Evolutionary conservation across 2,113 vertebrate species (phyloP), one percentile per base, ranked within the genome.

Genomic region (Pagrus major): DNA sequence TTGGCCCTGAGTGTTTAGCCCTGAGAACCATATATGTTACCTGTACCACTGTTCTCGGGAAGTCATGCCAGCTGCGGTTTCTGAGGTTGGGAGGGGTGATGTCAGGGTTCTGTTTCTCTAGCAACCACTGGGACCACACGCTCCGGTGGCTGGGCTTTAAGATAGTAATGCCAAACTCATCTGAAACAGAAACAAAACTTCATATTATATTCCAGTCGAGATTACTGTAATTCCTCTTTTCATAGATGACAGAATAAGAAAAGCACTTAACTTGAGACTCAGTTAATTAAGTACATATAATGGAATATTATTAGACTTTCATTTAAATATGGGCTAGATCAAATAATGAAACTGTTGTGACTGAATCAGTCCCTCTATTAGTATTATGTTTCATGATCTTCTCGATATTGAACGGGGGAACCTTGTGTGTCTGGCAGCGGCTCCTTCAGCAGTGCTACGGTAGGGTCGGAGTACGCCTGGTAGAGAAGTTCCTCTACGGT

Each of bases 41-140:
- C 0, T 51, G 37, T 95, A 98, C 97, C 96, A 97, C 95, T 29
- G 16, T 25, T 35, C 89, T 0, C 0, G 95, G 94, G 82, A 96
- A 96, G 0, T 78, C 86, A 14, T 95, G 89, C 95, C 91, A 94
- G 27, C 84, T 71, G 37, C 91, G 93, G 80, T 95, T 93, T 41
- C 86, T 94, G 72, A 99, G 95, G 91, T 95, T 96, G 0, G 90
- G 88, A 76, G 96, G 96, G 7, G 96, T 65, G 31, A 98, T 95
- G 41, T 93, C 94, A 9, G 93, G 90, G 52, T 92, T 86, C 54
- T 96, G 92, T 90, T 95, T 97, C 76, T 89, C 93, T 68, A 93
- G 89, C 10, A 95, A 29, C 97, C 97, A 98, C 9, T 88, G 94
- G 3, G 96, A 96, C 18, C 90, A 90, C 51, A 84, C 71, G 20